Evolutionary conservation across 2,797 vertebrate genomes (phyloP).

Genomic region (Morelia viridis): DNA sequence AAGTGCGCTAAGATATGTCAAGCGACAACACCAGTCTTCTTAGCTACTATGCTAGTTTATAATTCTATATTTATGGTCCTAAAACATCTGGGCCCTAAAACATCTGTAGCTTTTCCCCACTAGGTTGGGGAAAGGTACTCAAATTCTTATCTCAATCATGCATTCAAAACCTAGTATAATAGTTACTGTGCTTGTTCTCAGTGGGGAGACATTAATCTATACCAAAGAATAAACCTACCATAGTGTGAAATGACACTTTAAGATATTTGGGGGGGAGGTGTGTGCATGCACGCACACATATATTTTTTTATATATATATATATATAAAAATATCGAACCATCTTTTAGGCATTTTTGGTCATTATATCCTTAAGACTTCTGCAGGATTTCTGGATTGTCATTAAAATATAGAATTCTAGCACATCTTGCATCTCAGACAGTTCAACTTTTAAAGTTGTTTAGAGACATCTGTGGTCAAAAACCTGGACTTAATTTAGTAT

Average conservation of each 20-base stretch:
- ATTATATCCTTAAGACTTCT: conserved; percentile 55
- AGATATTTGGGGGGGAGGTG: neutral
- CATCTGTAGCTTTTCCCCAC: neutral
- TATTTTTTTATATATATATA: neutral
- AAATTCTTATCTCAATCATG: neutral
- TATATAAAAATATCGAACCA: neutral
- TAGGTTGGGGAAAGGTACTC: neutral
- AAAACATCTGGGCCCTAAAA: neutral
- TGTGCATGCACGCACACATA: too few species aligned
- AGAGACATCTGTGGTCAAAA: conserved; percentile 48
- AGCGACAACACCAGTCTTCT: neutral
- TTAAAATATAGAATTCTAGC: conserved; percentile 62
- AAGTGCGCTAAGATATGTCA: neutral
- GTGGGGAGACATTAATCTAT: conserved; percentile 5
- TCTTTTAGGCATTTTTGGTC: conserved; percentile 44
- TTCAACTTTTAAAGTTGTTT: conserved; percentile 45
- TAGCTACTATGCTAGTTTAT: neutral
- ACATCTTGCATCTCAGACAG: conserved; percentile 64
- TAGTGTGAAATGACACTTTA: conserved; percentile 12
- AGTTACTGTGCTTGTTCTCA: conserved; percentile 5
- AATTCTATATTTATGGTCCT: neutral
- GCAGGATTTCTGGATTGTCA: conserved; percentile 61
- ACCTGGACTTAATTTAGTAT: conserved; percentile 53
- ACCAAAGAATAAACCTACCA: conserved; percentile 28
- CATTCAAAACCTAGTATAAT: neutral